Conservation (phyloP, 2,888 invertebrate genomes). For the Hirtodrosophila cameraria region DNA sequence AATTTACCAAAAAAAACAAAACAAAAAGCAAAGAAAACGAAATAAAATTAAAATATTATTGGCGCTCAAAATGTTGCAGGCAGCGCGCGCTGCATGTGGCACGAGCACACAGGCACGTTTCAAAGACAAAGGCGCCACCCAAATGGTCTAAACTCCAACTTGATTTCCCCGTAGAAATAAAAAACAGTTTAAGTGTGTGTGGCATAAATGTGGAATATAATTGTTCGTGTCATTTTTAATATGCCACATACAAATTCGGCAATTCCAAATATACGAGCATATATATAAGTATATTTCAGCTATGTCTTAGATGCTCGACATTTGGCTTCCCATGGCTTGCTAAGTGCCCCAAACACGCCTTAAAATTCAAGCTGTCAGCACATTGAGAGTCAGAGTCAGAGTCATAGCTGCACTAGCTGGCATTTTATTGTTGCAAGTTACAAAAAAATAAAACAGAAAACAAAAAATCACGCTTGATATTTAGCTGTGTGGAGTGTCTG, state of each 20-base stretch:
- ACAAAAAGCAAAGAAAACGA: background rate
- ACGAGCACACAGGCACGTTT: constrained; percentile 63
- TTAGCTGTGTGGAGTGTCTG: constrained; percentile 26
- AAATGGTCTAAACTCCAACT: constrained; percentile 58
- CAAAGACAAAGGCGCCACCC: constrained; percentile 73
- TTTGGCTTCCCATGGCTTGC: constrained; percentile 54
- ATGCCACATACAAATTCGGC: constrained; percentile 51
- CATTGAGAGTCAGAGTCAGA: constrained; percentile 14
- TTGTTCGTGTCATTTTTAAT: constrained; percentile 68
- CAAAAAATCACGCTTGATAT: constrained; percentile 51
- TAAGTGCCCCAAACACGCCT: constrained; percentile 61
- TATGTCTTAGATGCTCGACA: constrained; percentile 40
- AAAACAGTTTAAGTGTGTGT: constrained; percentile 18
- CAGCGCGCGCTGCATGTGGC: constrained; percentile 70
- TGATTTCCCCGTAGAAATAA: constrained; percentile 27
- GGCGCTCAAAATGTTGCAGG: constrained; percentile 57
- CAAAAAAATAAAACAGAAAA: no score
- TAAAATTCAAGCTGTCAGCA: constrained; percentile 48
- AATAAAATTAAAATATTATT: constrained; percentile 70
- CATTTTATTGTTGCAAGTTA: constrained; percentile 58
- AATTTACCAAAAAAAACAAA: constrained; percentile 11
- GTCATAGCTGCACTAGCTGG: constrained; percentile 37
- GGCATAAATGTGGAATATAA: constrained; percentile 44
- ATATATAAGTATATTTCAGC: constrained; percentile 24
- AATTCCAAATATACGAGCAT: constrained; percentile 26